A percentile compares a stretch with the other conserved stretches of the same genome.
phyloP scores from a whole-genome alignment of 2,888 invertebrate genomes.

The Portevinia maculata region DNA sequence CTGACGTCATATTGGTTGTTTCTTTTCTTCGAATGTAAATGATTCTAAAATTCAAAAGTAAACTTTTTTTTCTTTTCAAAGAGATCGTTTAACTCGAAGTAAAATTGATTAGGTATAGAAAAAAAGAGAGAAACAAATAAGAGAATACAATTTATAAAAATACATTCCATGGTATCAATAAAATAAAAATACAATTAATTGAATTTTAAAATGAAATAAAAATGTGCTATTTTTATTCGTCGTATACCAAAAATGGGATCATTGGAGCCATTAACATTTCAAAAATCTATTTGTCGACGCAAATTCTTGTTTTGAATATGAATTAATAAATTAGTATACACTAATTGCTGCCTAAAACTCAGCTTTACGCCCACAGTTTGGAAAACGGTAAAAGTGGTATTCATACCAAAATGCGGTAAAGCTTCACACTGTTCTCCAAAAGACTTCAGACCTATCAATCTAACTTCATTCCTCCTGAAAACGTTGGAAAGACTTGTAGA shows the following conservation, averaged over 20 bases:
- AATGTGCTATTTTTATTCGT: not conserved
- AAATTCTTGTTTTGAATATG: too few species aligned
- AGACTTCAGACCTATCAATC: too few species aligned
- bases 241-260: not conserved
- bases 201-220: not conserved
- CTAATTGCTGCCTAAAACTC: too few species aligned
- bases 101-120: not conserved
- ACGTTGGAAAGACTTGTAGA: too few species aligned
- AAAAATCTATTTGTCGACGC: not conserved
- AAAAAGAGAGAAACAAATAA: not conserved
- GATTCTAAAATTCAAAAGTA: not conserved
- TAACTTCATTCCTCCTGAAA: too few species aligned
- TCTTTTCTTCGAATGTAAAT: not conserved
- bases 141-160: not conserved
- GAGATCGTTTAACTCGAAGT: constrained; percentile 8
- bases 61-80: not conserved
- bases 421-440: too few species aligned
- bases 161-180: not conserved
- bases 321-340: too few species aligned
- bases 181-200: not conserved
- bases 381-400: too few species aligned
- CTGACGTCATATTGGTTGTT: constrained; percentile 6
- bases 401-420: too few species aligned
- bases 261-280: not conserved
- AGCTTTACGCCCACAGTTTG: too few species aligned